Conservation (phyloP, 2,113 vertebrate genomes). For the Colinus virginianus region DNA sequence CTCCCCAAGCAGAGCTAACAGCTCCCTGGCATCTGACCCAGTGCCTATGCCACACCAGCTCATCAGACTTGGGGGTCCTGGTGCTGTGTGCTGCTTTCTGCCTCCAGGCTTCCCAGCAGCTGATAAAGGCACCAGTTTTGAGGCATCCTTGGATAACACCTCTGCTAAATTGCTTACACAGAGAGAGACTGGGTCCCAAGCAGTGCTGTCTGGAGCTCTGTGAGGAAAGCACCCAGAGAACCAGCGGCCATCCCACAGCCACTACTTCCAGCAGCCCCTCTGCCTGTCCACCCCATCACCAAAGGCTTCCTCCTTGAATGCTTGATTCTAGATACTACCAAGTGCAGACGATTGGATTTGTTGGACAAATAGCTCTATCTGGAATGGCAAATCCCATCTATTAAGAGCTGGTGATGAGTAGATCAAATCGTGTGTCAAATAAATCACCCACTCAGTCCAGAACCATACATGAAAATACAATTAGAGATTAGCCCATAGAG, state of each 20-base stretch:
- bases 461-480: constrained; percentile 72
- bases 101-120: neutral
- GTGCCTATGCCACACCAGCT: neutral
- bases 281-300: neutral
- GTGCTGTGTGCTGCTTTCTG: neutral
- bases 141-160: neutral
- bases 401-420: constrained; percentile 3
- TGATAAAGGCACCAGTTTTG: neutral
- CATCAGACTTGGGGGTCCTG: neutral
- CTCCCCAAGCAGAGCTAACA: constrained; percentile 16
- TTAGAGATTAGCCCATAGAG: constrained; percentile 65
- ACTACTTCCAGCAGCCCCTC: neutral
- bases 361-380: neutral
- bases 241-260: neutral
- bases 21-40: neutral
- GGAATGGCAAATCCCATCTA: neutral
- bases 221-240: rapidly evolving
- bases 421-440: constrained; percentile 48
- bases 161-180: neutral
- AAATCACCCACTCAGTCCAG: constrained; percentile 63
- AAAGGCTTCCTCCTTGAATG: neutral
- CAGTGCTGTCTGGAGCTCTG: rapidly evolving
- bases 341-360: neutral
- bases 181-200: neutral
- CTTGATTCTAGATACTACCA: neutral